Conservation (phyloP, 2,888 invertebrate genomes). For the Drosophila silvestris region DNA sequence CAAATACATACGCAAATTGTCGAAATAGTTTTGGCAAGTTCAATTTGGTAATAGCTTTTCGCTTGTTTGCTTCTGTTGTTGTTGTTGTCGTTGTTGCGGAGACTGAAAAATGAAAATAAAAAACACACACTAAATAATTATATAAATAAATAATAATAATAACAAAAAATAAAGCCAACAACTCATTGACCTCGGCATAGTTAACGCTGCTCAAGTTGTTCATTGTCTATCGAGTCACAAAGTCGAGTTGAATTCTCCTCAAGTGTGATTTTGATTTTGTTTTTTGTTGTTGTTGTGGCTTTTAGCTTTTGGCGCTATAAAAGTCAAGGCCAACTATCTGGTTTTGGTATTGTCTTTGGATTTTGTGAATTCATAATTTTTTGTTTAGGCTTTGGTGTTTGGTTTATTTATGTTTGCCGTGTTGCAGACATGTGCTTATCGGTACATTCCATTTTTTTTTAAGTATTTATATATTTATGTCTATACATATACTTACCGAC, state of each 20-base stretch:
- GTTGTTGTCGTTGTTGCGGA: background rate
- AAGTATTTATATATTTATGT: background rate
- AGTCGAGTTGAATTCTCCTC: conserved; percentile 22
- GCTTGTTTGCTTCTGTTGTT: conserved; percentile 1
- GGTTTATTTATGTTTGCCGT: background rate
- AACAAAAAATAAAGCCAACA: conserved; percentile 7
- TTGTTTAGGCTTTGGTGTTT: background rate
- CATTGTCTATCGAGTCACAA: conserved; percentile 24
- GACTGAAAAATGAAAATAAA: background rate
- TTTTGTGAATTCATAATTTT: conserved; percentile 18
- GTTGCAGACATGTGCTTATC: background rate
- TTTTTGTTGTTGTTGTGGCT: conserved; percentile 7
- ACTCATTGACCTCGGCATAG: conserved; percentile 47
- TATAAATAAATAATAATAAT: background rate
- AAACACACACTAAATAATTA: background rate
- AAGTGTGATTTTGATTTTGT: conserved; percentile 10
- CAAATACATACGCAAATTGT: conserved; percentile 23
- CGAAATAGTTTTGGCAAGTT: conserved; percentile 22
- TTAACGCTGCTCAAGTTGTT: conserved; percentile 25
- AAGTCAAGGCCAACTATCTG: conserved; percentile 58
- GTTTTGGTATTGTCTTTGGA: conserved; percentile 18
- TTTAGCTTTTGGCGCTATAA: conserved; percentile 20
- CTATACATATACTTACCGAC: background rate
- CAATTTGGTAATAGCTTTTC: conserved; percentile 41
- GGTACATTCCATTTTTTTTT: too few relatives aligned